Percentiles rank a stretch among this genome's conserved stretches.
Conservation (phyloP, 2,888 invertebrate species). For the Rambutsinella grinnellia region DNA sequence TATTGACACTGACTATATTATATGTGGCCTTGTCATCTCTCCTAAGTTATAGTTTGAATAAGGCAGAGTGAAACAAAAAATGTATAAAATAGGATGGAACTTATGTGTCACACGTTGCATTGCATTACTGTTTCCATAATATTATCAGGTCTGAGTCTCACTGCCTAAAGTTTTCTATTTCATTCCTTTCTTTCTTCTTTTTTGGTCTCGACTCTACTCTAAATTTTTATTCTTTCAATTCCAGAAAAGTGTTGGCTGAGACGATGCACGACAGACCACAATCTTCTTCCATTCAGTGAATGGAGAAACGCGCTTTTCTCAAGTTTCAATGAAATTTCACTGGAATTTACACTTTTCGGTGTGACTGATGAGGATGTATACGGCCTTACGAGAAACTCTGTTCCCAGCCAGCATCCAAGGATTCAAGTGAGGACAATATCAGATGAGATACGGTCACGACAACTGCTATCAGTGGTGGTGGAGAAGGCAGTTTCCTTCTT, state of each 20-base stretch:
- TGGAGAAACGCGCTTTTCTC: no score
- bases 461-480: no score
- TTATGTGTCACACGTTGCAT: slow-evolving; percentile 13
- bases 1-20: slow-evolving; percentile 23
- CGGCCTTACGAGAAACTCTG: no score
- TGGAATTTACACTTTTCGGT: slow-evolving; percentile 29
- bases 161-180: no score
- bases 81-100: slow-evolving; percentile 33
- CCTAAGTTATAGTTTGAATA: slow-evolving; percentile 1
- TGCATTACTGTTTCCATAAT: slow-evolving; percentile 37
- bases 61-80: slow-evolving; percentile 16
- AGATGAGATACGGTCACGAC: no score
- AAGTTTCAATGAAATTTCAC: slow-evolving; percentile 30
- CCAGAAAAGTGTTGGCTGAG: slow-evolving; percentile 15
- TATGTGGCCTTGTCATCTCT: slow-evolving; percentile 21
- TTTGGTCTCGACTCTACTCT: slow-evolving; percentile 4
- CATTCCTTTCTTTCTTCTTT: no score
- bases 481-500: neutral
- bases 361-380: no score
- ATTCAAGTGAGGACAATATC: no score
- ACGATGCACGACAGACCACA: slow-evolving; percentile 18
- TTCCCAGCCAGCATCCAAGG: no score
- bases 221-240: neutral
- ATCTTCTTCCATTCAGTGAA: slow-evolving; percentile 5
- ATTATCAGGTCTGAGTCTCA: slow-evolving; percentile 38